Evolutionary conservation across 2,888 invertebrate species (phyloP).

Genomic region (Steinernema carpocapsae): DNA sequence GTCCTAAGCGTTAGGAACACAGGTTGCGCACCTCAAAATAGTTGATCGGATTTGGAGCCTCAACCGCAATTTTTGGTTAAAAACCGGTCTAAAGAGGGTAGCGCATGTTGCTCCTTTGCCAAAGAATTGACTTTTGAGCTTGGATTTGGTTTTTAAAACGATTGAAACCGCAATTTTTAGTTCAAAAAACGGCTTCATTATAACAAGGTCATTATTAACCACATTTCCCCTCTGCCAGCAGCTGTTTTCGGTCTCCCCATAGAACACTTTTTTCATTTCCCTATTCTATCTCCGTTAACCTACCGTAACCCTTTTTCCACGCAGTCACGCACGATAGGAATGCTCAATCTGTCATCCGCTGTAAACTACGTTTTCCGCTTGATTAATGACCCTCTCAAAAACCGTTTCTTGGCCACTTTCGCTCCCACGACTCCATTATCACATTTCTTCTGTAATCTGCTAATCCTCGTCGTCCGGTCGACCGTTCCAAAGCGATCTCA

Average conservation of each 20-base stretch:
- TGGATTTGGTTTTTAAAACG: no score
- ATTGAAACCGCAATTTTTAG: no score
- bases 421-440: constrained; percentile 26
- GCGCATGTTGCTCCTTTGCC: no score
- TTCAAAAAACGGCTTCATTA: no score
- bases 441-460: constrained; percentile 1
- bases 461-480: not conserved
- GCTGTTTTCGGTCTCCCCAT: not conserved
- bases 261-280: not conserved
- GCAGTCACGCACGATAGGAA: constrained; percentile 17
- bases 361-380: not conserved
- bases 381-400: constrained; percentile 3
- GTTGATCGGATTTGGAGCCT: no score
- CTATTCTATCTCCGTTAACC: not conserved
- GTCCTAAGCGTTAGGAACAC: no score
- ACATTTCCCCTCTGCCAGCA: no score
- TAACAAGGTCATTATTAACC: no score
- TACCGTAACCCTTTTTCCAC: not conserved
- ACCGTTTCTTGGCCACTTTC: not conserved
- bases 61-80: no score
- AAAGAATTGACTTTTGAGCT: no score
- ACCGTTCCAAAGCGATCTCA: not conserved
- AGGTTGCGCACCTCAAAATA: no score
- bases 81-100: no score
- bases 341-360: not conserved